Evolutionary conservation across 2,113 vertebrate species (phyloP).

Genomic region (Hemicordylus capensis): DNA sequence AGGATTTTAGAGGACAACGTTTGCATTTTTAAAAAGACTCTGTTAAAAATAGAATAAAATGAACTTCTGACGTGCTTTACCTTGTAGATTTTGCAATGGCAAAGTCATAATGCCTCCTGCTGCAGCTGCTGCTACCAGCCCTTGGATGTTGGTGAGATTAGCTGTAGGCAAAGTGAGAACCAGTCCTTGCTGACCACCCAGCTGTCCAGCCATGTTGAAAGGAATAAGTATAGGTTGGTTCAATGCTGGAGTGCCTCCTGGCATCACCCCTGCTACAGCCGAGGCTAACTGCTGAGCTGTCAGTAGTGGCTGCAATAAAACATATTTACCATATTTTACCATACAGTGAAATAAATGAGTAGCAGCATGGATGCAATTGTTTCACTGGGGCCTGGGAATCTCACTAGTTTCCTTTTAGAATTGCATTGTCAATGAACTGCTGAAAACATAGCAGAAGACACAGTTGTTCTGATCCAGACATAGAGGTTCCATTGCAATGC

Average conservation of each 20-base stretch:
- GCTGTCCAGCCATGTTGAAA: conserved; percentile 95
- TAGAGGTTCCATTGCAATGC: not conserved
- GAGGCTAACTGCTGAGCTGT: conserved; percentile 96
- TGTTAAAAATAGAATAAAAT: conserved; percentile 9
- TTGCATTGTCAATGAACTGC: not conserved
- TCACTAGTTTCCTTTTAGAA: rapidly evolving
- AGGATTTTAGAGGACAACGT: not conserved
- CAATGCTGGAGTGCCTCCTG: conserved; percentile 87
- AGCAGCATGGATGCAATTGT: rapidly evolving
- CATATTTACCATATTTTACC: conserved; percentile 38
- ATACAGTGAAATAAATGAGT: not conserved
- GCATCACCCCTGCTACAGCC: conserved; percentile 94
- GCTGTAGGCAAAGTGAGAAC: conserved; percentile 95
- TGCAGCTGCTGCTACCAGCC: conserved; percentile 96
- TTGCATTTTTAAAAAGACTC: not conserved
- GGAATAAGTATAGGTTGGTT: conserved; percentile 99
- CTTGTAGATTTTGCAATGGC: conserved; percentile 99
- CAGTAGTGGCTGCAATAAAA: conserved; percentile 87
- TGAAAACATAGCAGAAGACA: not conserved
- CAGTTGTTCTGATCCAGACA: not conserved
- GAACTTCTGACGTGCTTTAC: conserved; percentile 68
- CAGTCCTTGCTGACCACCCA: conserved; percentile 96
- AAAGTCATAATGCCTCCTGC: conserved; percentile 98
- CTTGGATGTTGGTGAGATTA: conserved; percentile 93
- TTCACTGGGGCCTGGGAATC: not conserved